phyloP scores from a whole-genome alignment of 2,113 vertebrate genomes.

The Polypterus senegalus region DNA sequence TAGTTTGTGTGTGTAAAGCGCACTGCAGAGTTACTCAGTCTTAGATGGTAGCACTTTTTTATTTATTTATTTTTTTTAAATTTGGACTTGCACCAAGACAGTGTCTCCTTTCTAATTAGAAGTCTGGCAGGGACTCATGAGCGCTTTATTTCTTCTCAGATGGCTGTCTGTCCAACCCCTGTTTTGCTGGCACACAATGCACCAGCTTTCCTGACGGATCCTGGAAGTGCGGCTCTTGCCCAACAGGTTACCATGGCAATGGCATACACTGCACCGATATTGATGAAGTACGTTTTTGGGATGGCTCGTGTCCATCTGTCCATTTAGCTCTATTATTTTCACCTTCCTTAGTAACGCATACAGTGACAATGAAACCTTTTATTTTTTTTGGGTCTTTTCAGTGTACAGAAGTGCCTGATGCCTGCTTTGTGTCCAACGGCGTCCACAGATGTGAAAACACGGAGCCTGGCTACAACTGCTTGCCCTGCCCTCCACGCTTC shows the following conservation, averaged over 20 bases:
- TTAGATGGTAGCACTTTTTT: not conserved
- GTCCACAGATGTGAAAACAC: slow-evolving; percentile 87
- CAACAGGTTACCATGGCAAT: slow-evolving; percentile 74
- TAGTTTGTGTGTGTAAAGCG: too few relatives aligned
- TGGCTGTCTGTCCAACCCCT: slow-evolving; percentile 90
- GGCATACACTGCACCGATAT: slow-evolving; percentile 80
- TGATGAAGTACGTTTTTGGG: slow-evolving; percentile 64
- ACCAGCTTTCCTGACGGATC: slow-evolving; percentile 82
- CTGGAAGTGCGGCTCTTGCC: slow-evolving; percentile 83
- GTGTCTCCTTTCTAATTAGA: not conserved
- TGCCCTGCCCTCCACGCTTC: slow-evolving; percentile 80
- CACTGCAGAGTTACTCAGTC: not conserved
- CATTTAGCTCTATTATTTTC: too few relatives aligned
- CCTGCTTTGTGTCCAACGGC: slow-evolving; percentile 73
- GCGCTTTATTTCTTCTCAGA: slow-evolving; percentile 48
- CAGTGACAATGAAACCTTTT: not conserved
- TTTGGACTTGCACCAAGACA: not conserved
- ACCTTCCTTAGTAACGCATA: not conserved
- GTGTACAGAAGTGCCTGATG: slow-evolving; percentile 80
- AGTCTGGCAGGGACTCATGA: not conserved
- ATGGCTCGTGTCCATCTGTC: too few relatives aligned
- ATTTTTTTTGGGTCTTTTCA: slow-evolving; percentile 26
- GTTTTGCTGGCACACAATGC: slow-evolving; percentile 74
- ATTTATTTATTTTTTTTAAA: not conserved
- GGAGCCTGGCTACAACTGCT: slow-evolving; percentile 87